Conservation (phyloP, 2,888 invertebrate species). For the Sericinus montela region DNA sequence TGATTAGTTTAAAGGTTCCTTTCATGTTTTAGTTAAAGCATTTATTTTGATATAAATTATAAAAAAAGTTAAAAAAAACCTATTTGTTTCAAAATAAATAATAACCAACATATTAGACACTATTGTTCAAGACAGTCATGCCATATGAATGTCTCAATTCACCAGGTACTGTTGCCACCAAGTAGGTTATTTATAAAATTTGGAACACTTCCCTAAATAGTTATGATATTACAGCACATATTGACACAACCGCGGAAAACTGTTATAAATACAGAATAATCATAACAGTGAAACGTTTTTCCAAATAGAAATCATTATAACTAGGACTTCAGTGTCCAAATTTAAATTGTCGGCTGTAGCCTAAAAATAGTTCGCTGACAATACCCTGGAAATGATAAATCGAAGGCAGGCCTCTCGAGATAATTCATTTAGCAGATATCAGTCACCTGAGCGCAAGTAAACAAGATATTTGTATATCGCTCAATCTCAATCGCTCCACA, state of each 20-base stretch:
- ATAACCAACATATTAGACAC: too few relatives aligned
- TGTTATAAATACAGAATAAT: background rate
- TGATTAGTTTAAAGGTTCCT: too few relatives aligned
- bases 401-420: constrained; percentile 29
- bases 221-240: background rate
- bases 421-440: constrained; percentile 20
- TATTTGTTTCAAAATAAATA: too few relatives aligned
- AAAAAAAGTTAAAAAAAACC: too few relatives aligned
- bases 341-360: constrained; percentile 46
- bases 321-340: constrained; percentile 40
- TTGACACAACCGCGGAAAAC: constrained; percentile 4
- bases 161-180: constrained; percentile 33
- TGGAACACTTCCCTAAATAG: constrained; percentile 47
- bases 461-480: constrained; percentile 37
- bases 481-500: constrained; percentile 32
- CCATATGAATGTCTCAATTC: constrained; percentile 44
- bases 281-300: background rate
- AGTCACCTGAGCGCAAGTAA: constrained; percentile 43
- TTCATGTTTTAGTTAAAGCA: too few relatives aligned
- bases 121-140: constrained; percentile 15
- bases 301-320: constrained; percentile 2
- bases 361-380: constrained; percentile 62
- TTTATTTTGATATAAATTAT: too few relatives aligned
- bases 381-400: constrained; percentile 64
- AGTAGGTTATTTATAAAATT: constrained; percentile 64